Base-by-base conservation (phyloP, 2,113 vertebrate species). In the Podarcis cretensis region DNA sequence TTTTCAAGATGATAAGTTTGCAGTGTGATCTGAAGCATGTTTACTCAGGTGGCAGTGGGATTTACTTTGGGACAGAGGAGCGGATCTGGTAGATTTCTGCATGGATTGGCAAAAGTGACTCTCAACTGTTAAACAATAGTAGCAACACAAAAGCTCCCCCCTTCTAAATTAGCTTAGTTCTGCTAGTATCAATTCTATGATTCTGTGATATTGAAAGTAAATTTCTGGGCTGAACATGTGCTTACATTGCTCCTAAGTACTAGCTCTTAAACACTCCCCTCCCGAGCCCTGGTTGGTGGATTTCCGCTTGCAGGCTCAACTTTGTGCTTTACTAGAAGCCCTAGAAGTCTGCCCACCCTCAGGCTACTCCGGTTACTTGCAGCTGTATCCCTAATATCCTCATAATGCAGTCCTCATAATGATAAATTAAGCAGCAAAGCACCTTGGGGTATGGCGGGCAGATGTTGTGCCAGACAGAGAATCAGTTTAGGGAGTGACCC, bases 401-500 rank as follows among this genome's bases (percentile, higher is more conserved):
- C 6, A 5, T 25, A 13, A 12, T 2, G 21, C 21, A 43, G 40
- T 78, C 76, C 3, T 13, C n/a, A 37, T 37, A 18, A 63, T 27
- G 27, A 40, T 32, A 23, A 37, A 5, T 14, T 1, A 48, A 71
- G 80, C n/a, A 79, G 73, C 40, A 1, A 76, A 86, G 74, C 40
- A 23, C 1, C 48, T 1, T 37, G 78, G 3, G 59, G 32, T 5
- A 6, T 68, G 1, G 10, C 1, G 1, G 0, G 2, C 12, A 1
- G 12, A 16, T 69, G 32, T 37, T 37, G 5, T 48, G 27, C 3
- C 35, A 75, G 54, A 30, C 43, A 4, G 32, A 59, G 83, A 35
- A n/a, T n/a, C 86, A 86, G 86, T 69, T 87, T 27, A 4, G 37
- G 16, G 43, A 43, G 89, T 35, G 78, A 74, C 27, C 77, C 43